phyloP scores from a whole-genome alignment of 2,113 vertebrate genomes.

The Odocoileus virginianus region DNA sequence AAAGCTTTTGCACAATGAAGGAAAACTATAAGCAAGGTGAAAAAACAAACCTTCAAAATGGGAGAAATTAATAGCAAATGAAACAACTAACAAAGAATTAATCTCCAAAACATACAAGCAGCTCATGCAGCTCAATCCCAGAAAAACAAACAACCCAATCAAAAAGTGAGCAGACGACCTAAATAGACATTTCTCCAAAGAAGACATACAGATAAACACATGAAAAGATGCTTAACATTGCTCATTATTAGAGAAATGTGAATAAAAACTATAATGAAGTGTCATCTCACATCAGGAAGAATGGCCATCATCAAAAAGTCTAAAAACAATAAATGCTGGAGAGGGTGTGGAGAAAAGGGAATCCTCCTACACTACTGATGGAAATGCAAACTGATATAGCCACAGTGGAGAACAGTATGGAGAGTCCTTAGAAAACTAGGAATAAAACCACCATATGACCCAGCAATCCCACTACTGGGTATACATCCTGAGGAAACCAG shows the following conservation, averaged over 20 bases:
- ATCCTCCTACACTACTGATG: not conserved
- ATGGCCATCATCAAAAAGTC: not conserved
- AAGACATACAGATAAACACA: not conserved
- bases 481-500: not conserved
- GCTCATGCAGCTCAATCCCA: not conserved
- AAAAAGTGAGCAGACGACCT: not conserved
- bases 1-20: not conserved
- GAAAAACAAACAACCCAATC: not conserved
- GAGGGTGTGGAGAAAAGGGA: not conserved
- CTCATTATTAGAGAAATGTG: not conserved
- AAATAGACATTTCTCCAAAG: not conserved
- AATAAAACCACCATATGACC: not conserved
- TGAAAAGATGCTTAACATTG: too few species aligned
- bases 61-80: not conserved
- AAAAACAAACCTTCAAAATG: not conserved
- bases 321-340: not conserved
- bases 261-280: not conserved
- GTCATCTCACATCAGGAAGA: not conserved
- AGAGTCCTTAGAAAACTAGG: not conserved
- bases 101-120: not conserved
- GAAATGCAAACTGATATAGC: not conserved
- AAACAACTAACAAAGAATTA: not conserved
- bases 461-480: not conserved
- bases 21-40: not conserved
- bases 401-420: not conserved